A percentile compares a stretch with the other conserved stretches of the same genome.
These are phyloP conservation scores for Augochlorella aurata DNA, from an alignment of 2,888 invertebrate species.

Conservation along the genomic window DNA sequence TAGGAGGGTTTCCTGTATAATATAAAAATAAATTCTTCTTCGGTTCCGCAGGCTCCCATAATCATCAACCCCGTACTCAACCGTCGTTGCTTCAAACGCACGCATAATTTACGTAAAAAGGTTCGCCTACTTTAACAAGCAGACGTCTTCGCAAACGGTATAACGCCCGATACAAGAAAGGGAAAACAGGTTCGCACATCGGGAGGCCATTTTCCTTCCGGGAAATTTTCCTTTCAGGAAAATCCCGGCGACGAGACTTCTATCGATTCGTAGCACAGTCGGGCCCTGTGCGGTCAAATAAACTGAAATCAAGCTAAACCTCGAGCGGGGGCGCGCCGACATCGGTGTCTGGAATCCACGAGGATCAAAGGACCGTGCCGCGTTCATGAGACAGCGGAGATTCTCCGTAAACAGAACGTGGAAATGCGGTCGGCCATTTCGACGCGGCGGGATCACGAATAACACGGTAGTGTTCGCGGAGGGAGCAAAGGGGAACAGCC, in stretches of 20 bases:
- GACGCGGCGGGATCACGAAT: constrained; percentile 28
- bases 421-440: constrained; percentile 35
- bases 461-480: constrained; percentile 12
- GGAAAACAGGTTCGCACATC: neutral
- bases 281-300: constrained; percentile 16
- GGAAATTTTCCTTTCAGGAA: neutral
- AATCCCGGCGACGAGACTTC: constrained; percentile 1
- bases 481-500: constrained; percentile 15
- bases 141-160: too few relatives aligned
- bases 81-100: too few relatives aligned
- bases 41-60: too few relatives aligned
- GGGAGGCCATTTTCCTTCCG: neutral
- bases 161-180: neutral
- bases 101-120: too few relatives aligned
- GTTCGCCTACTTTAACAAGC: too few relatives aligned
- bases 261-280: neutral
- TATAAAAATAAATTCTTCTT: too few relatives aligned
- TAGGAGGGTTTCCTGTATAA: too few relatives aligned
- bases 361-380: constrained; percentile 17
- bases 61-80: too few relatives aligned
- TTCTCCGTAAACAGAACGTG: constrained; percentile 36
- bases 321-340: neutral
- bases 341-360: constrained; percentile 17
- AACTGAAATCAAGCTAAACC: constrained; percentile 11
- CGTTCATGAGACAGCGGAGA: constrained; percentile 21